These are phyloP conservation scores for Drosophila limbata DNA, from an alignment of 2,888 invertebrate species.

Conservation along the genomic window DNA sequence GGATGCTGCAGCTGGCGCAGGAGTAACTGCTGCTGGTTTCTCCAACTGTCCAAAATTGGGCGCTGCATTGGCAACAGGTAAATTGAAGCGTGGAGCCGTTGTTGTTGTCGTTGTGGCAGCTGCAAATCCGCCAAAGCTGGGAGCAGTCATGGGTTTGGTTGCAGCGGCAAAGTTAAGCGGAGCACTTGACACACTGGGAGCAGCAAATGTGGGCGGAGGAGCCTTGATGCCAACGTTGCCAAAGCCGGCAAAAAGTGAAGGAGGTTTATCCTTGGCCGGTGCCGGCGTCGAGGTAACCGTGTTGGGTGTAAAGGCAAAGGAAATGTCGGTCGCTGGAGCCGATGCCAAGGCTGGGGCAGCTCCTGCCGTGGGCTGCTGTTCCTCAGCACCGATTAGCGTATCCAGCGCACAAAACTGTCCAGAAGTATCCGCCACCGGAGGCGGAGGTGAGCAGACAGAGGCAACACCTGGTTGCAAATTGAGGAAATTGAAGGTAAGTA, in stretches of 20 bases:
- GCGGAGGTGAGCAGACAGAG: constrained; percentile 88
- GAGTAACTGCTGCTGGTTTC: neutral
- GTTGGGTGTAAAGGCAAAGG: constrained; percentile 75
- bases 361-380: constrained; percentile 20
- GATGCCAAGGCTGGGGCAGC: constrained; percentile 4
- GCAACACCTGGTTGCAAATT: constrained; percentile 88
- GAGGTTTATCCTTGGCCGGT: constrained; percentile 72
- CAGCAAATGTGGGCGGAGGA: constrained; percentile 1
- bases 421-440: constrained; percentile 85
- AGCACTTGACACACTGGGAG: constrained; percentile 21
- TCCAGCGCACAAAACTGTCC: constrained; percentile 78
- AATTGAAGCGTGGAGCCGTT: constrained; percentile 15
- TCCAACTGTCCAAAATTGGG: constrained; percentile 4
- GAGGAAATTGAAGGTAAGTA: constrained; percentile 92
- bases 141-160: constrained; percentile 41
- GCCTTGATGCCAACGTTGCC: constrained; percentile 24
- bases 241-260: constrained; percentile 54
- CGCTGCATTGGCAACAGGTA: neutral
- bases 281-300: constrained; percentile 82
- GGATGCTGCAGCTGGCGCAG: neutral
- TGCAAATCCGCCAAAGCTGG: constrained; percentile 51
- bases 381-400: constrained; percentile 40
- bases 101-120: constrained; percentile 4
- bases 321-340: constrained; percentile 46
- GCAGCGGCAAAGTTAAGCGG: constrained; percentile 44